These are phyloP conservation scores for Argyresthia albistria DNA, from an alignment of 2,888 invertebrate species.

Conservation along the genomic window DNA sequence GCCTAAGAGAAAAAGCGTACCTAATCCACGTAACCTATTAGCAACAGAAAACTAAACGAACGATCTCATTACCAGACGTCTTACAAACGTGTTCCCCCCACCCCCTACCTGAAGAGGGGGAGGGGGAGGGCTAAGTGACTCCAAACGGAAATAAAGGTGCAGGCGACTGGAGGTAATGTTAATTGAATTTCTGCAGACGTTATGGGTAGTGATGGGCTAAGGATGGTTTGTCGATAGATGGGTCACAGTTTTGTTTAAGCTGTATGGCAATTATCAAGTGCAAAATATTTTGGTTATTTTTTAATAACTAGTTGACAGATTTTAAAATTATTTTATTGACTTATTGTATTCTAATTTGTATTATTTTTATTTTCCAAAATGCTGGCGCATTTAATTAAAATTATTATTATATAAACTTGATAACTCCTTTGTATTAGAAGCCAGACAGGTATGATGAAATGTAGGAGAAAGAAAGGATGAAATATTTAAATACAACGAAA, in stretches of 20 bases:
- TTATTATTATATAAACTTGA: too few relatives aligned
- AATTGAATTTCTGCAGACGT: conserved; percentile 73
- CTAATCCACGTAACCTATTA: conserved; percentile 62
- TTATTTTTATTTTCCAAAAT: too few relatives aligned
- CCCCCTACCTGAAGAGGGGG: conserved; percentile 17
- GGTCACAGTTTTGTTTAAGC: neutral
- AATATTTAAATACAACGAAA: too few relatives aligned
- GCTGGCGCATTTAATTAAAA: too few relatives aligned
- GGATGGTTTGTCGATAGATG: conserved; percentile 12
- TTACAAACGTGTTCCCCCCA: conserved; percentile 19
- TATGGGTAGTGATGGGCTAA: conserved; percentile 30
- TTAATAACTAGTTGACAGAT: too few relatives aligned
- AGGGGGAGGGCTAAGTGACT: conserved; percentile 54
- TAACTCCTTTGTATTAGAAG: too few relatives aligned
- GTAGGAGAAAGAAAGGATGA: too few relatives aligned
- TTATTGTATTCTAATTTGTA: too few relatives aligned
- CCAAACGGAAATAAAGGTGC: conserved; percentile 73
- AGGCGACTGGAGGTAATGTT: conserved; percentile 74
- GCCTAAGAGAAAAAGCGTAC: conserved; percentile 25
- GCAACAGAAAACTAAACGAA: conserved; percentile 62
- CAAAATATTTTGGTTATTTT: too few relatives aligned
- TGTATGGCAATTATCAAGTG: conserved; percentile 5
- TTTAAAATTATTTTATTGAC: too few relatives aligned
- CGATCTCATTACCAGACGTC: conserved; percentile 66
- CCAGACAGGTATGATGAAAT: too few relatives aligned